Percentiles rank a stretch among this genome's conserved stretches.
These are phyloP conservation scores for Pardalotus punctatus DNA, from an alignment of 2,113 vertebrate genomes.

Conservation along the genomic window DNA sequence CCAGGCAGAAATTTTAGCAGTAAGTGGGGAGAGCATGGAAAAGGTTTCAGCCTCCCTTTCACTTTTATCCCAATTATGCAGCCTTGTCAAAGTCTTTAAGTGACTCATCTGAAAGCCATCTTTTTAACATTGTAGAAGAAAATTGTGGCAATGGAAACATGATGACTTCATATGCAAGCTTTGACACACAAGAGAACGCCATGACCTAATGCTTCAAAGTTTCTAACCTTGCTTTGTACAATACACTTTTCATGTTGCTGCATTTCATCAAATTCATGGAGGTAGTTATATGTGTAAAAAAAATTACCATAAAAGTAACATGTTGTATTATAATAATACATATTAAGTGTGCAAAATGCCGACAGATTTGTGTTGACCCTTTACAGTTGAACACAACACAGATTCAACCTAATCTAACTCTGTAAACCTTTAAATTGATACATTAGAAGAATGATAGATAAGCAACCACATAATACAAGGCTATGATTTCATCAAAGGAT, in stretches of 20 bases:
- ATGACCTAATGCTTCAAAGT: slow-evolving; percentile 63
- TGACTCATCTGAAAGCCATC: slow-evolving; percentile 67
- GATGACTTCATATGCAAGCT: slow-evolving; percentile 67
- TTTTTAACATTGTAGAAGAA: slow-evolving; percentile 56
- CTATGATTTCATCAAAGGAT: slow-evolving; percentile 64
- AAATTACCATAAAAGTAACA: slow-evolving; percentile 83
- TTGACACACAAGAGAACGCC: slow-evolving; percentile 67
- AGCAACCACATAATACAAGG: slow-evolving; percentile 68
- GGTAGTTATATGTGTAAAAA: slow-evolving; percentile 92
- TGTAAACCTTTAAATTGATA: slow-evolving; percentile 76
- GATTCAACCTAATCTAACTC: slow-evolving; percentile 76
- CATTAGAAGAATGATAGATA: slow-evolving; percentile 63
- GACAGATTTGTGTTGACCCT: slow-evolving; percentile 83
- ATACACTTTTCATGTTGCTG: slow-evolving; percentile 78
- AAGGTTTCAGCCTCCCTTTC: slow-evolving; percentile 48
- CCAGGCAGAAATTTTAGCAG: slow-evolving; percentile 67
- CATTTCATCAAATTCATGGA: slow-evolving; percentile 89
- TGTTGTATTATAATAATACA: slow-evolving; percentile 83
- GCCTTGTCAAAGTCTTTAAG: slow-evolving; percentile 47
- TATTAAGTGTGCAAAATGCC: slow-evolving; percentile 84
- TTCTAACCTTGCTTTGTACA: slow-evolving; percentile 70
- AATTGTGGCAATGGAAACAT: slow-evolving; percentile 67
- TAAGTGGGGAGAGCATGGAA: slow-evolving; percentile 47
- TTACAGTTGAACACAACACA: slow-evolving; percentile 77
- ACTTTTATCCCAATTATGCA: slow-evolving; percentile 49